These are phyloP conservation scores for Polyploca ridens DNA, from an alignment of 2,888 invertebrate genomes.

Conservation along the genomic window DNA sequence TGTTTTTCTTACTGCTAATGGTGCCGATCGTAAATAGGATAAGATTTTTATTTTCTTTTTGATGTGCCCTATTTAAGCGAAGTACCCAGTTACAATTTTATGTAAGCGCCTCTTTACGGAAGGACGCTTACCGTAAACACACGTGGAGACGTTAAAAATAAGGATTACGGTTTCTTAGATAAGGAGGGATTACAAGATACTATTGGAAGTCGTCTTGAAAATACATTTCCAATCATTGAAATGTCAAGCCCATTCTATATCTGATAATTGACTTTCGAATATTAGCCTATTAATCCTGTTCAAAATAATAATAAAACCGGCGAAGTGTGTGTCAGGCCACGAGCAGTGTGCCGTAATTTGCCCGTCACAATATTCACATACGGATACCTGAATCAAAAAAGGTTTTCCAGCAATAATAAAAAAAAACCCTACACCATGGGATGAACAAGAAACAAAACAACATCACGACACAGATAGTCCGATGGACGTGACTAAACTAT, in stretches of 20 bases:
- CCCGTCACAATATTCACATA: too few relatives aligned
- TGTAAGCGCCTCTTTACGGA: slow-evolving; percentile 50
- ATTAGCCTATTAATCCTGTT: too few relatives aligned
- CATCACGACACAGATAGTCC: too few relatives aligned
- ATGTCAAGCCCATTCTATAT: not conserved
- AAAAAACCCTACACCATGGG: too few relatives aligned
- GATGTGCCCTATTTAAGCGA: slow-evolving; percentile 62
- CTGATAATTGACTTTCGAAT: not conserved
- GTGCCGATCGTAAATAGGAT: slow-evolving; percentile 67
- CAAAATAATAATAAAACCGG: too few relatives aligned
- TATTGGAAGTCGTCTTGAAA: not conserved
- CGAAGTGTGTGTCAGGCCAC: too few relatives aligned
- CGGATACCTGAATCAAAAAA: too few relatives aligned
- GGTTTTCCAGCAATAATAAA: too few relatives aligned
- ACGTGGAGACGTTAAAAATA: slow-evolving; percentile 45
- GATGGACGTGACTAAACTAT: too few relatives aligned
- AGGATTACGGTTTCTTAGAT: slow-evolving; percentile 41
- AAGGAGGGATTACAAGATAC: slow-evolving; percentile 17
- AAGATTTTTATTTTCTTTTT: slow-evolving; percentile 68
- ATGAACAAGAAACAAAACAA: too few relatives aligned
- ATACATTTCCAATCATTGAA: not conserved
- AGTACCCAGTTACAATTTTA: slow-evolving; percentile 54
- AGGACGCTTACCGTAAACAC: slow-evolving; percentile 45
- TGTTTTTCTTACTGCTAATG: slow-evolving; percentile 65
- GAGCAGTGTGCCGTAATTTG: too few relatives aligned